Conservation (phyloP, 2,797 vertebrate species). For the Allobates femoralis region DNA sequence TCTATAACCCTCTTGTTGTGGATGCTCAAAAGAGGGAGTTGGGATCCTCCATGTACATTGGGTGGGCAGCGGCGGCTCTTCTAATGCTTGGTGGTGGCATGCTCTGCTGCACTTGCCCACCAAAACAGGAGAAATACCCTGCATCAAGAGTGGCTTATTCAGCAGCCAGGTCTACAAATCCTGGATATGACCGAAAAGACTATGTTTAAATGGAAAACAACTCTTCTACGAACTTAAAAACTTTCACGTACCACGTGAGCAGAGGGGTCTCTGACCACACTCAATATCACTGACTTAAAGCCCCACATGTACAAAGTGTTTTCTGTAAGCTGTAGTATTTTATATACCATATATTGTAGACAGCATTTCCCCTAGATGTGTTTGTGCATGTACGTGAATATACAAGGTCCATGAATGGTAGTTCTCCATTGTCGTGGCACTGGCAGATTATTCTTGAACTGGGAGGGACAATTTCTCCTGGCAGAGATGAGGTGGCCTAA, state of each 20-base stretch:
- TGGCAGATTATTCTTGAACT: constrained; percentile 45
- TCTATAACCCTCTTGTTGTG: constrained; percentile 86
- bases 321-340: constrained; percentile 41
- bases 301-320: constrained; percentile 34
- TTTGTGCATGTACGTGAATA: constrained; percentile 42
- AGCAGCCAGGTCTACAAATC: constrained; percentile 78
- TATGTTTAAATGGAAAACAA: constrained; percentile 79
- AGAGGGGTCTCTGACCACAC: constrained; percentile 21
- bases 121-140: constrained; percentile 83
- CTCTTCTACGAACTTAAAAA: constrained; percentile 19
- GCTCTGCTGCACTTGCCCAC: constrained; percentile 93
- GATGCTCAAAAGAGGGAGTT: constrained; percentile 88
- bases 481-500: constrained; percentile 59
- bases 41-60: constrained; percentile 87
- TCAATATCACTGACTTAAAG: constrained; percentile 4
- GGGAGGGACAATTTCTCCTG: constrained; percentile 48
- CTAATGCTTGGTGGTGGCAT: constrained; percentile 86
- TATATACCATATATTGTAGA: constrained; percentile 48
- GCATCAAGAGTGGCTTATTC: constrained; percentile 86
- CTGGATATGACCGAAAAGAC: constrained; percentile 89
- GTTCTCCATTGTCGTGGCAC: constrained; percentile 54
- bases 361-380: not conserved
- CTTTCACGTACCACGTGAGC: not conserved
- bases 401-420: constrained; percentile 31
- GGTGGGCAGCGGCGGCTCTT: constrained; percentile 87